phyloP scores from a whole-genome alignment of 2,113 vertebrate genomes.

The Mustela lutreola region DNA sequence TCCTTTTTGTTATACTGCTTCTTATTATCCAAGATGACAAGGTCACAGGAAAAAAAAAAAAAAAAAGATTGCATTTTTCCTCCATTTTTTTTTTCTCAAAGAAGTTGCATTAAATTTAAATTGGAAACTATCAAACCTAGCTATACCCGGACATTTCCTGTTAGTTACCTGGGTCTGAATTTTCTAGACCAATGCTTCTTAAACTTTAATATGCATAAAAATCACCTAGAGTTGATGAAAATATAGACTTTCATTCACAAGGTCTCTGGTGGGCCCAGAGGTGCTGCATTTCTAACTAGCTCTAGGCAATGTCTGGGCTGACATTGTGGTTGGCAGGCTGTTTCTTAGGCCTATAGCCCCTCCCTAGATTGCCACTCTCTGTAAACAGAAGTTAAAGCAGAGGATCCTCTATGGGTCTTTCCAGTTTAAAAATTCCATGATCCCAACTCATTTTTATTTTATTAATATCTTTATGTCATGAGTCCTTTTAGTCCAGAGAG shows the following conservation, averaged over 20 bases:
- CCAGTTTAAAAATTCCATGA: background rate
- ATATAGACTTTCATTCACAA: background rate
- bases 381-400: background rate
- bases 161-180: background rate
- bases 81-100: constrained; percentile 30
- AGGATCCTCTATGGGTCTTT: background rate
- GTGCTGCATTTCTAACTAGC: background rate
- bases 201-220: background rate
- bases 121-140: constrained; percentile 61
- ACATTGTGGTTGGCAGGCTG: background rate
- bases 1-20: constrained; percentile 67
- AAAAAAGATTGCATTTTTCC: background rate
- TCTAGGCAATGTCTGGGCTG: background rate
- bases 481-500: background rate
- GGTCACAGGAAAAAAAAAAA: constrained; percentile 65
- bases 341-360: background rate
- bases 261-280: background rate
- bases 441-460: constrained; percentile 47
- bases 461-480: background rate
- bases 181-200: background rate
- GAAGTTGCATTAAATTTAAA: constrained; percentile 36
- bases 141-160: constrained; percentile 48
- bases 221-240: background rate
- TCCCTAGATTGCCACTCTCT: background rate
- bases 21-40: constrained; percentile 74